Evolutionary conservation across 2,888 invertebrate genomes (phyloP).

Genomic region (Caenorhabditis virilis): DNA sequence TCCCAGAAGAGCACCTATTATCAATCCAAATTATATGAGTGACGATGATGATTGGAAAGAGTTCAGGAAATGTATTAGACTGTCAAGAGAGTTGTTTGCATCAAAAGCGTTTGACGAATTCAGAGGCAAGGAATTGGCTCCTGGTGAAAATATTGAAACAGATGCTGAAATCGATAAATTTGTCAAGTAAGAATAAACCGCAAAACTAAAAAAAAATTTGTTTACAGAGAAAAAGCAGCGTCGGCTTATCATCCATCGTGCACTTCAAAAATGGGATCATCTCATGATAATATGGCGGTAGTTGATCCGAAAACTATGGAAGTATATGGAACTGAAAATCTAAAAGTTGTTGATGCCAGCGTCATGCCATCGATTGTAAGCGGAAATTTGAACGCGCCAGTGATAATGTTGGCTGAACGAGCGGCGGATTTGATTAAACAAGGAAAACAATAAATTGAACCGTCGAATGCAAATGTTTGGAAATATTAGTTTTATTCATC

Average conservation of each 20-base stretch:
- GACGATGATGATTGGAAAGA: slow-evolving; percentile 62
- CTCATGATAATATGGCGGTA: slow-evolving; percentile 73
- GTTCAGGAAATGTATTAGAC: slow-evolving; percentile 55
- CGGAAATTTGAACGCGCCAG: slow-evolving; percentile 76
- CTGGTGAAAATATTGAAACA: slow-evolving; percentile 61
- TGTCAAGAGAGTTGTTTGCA: slow-evolving; percentile 63
- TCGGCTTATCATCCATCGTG: slow-evolving; percentile 82
- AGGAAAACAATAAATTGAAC: slow-evolving; percentile 35
- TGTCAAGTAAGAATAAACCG: slow-evolving; percentile 37
- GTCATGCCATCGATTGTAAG: slow-evolving; percentile 80
- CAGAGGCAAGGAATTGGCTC: slow-evolving; percentile 67
- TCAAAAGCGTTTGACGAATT: slow-evolving; percentile 64
- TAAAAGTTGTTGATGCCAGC: slow-evolving; percentile 79
- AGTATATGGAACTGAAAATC: slow-evolving; percentile 55
- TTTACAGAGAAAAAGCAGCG: slow-evolving; percentile 69
- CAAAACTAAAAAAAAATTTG: too few relatives aligned
- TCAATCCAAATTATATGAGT: slow-evolving; percentile 88
- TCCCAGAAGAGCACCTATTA: slow-evolving; percentile 80
- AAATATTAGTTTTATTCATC: slow-evolving; percentile 1
- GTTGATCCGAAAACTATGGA: slow-evolving; percentile 74
- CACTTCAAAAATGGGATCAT: slow-evolving; percentile 77
- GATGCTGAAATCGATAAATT: slow-evolving; percentile 68
- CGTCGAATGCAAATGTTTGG: slow-evolving; percentile 18
- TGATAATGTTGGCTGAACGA: slow-evolving; percentile 73
- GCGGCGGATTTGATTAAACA: slow-evolving; percentile 71